phyloP scores from a whole-genome alignment of 2,797 vertebrate species.

The Nyctalus aviator region DNA sequence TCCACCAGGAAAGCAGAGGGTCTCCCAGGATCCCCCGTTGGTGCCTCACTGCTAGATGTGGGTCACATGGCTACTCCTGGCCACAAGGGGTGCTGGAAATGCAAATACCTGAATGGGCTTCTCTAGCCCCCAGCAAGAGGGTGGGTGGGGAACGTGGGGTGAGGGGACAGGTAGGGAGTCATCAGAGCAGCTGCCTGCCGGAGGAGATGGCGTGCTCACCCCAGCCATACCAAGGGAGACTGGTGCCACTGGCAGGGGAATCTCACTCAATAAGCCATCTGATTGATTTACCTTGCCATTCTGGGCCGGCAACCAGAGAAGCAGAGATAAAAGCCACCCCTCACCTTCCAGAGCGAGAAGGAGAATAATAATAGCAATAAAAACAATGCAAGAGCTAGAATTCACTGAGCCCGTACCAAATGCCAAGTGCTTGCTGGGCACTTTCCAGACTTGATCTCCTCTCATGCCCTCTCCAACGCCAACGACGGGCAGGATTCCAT shows the following conservation, averaged over 20 bases:
- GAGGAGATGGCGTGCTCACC: not conserved
- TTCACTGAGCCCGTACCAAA: not conserved
- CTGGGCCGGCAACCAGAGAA: slow-evolving; percentile 70
- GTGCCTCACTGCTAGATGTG: not conserved
- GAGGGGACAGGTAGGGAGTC: not conserved
- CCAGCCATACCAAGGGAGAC: not conserved
- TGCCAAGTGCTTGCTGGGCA: not conserved
- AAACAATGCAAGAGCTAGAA: slow-evolving; percentile 17
- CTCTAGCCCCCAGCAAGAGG: not conserved
- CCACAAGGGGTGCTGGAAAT: not conserved
- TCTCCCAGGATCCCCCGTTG: not conserved
- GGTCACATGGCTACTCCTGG: not conserved
- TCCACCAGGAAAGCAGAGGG: not conserved
- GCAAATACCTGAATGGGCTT: not conserved
- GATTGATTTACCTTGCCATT: slow-evolving; percentile 63
- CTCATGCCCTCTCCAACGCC: not conserved
- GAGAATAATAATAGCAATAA: not conserved
- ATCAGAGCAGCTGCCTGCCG: not conserved
- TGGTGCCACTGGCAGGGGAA: slow-evolving; percentile 63
- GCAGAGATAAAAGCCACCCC: slow-evolving; percentile 59
- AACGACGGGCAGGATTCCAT: not conserved
- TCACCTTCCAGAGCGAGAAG: slow-evolving; percentile 7
- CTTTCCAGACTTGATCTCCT: not conserved
- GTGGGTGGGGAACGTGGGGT: not conserved
- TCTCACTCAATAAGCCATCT: slow-evolving; percentile 63